A percentile compares a stretch with the other conserved stretches of the same genome.
Conservation (phyloP, 2,797 vertebrate genomes). For the Chrosomus eos region DNA sequence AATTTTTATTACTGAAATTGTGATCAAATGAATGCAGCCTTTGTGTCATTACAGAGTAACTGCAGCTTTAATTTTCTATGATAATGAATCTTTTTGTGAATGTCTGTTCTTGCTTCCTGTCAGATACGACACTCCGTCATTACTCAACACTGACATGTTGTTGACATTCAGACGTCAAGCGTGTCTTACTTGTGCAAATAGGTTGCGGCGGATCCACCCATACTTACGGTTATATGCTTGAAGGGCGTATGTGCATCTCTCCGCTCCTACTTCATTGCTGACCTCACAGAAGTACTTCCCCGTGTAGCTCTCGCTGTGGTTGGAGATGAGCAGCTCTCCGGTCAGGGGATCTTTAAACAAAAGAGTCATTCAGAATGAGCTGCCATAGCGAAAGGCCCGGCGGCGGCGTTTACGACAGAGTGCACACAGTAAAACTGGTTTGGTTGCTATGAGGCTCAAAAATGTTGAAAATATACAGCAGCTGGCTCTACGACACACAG, state of each 20-base stretch:
- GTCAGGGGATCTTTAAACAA: constrained; percentile 71
- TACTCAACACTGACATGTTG: background rate
- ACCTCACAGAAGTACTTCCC: constrained; percentile 85
- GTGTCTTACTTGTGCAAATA: constrained; percentile 47
- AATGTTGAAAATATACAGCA: background rate
- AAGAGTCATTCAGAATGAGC: constrained; percentile 30
- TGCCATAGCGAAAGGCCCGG: background rate
- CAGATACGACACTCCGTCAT: background rate
- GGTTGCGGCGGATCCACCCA: constrained; percentile 23
- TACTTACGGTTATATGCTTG: constrained; percentile 80
- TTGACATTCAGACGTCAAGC: background rate
- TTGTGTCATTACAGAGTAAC: background rate
- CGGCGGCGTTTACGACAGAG: background rate
- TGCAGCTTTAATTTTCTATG: background rate
- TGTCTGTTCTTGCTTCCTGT: background rate
- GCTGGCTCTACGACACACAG: background rate
- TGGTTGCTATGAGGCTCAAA: background rate
- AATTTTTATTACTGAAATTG: background rate
- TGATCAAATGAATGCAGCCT: background rate
- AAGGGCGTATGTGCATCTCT: constrained; percentile 77
- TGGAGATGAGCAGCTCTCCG: constrained; percentile 83
- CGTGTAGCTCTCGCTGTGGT: constrained; percentile 75
- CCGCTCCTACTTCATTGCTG: constrained; percentile 83
- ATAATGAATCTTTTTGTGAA: background rate
- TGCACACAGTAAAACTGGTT: constrained; percentile 13